These are phyloP conservation scores for Laterallus jamaicensis DNA, from an alignment of 2,113 vertebrate genomes.

Conservation along the genomic window DNA sequence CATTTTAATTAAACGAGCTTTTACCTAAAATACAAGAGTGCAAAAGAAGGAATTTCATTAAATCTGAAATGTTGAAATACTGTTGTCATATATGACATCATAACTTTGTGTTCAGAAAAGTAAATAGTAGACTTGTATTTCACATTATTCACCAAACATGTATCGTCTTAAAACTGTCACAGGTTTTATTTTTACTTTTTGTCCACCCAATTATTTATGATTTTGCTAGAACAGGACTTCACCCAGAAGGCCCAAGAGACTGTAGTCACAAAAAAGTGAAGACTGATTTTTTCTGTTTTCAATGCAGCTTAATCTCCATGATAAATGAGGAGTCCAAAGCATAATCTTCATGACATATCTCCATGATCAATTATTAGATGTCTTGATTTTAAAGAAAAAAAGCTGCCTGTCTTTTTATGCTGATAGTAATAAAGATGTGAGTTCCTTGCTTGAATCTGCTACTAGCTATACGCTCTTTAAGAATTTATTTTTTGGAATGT, in stretches of 20 bases:
- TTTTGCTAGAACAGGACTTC: neutral
- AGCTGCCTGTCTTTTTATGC: neutral
- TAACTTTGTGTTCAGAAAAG: neutral
- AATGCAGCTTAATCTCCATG: neutral
- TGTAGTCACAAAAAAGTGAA: neutral
- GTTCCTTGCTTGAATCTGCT: neutral
- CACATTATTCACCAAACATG: neutral
- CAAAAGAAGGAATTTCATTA: neutral
- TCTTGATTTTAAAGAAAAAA: neutral
- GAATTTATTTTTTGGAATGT: neutral
- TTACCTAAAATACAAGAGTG: conserved; percentile 70
- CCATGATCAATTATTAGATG: neutral
- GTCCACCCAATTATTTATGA: neutral
- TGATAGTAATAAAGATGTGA: neutral
- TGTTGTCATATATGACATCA: neutral
- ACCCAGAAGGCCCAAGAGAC: neutral
- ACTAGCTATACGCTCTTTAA: neutral
- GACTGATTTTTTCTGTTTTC: neutral
- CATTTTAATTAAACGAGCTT: conserved; percentile 77
- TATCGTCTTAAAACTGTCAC: neutral
- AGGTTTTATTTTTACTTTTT: neutral
- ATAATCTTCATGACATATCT: neutral
- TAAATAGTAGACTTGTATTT: neutral
- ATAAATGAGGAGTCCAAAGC: neutral
- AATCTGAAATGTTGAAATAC: neutral